Conservation (phyloP, 2,113 vertebrate genomes). For the Spermophilus dauricus region DNA sequence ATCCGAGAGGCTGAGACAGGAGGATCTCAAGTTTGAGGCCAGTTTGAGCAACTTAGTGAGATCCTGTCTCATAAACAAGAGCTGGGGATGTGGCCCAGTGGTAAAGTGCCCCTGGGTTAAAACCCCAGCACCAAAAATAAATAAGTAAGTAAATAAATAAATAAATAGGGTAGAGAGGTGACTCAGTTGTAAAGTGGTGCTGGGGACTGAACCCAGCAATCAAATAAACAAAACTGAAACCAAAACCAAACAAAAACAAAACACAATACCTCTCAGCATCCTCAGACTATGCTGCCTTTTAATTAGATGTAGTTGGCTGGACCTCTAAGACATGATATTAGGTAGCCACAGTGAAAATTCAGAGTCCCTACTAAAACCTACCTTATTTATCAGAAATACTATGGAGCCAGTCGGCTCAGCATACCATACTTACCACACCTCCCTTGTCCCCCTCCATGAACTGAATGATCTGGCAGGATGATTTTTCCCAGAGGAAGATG, state of each 20-base stretch:
- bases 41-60: too few species aligned
- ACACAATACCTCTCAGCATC: neutral
- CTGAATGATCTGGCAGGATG: constrained; percentile 96
- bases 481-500: constrained; percentile 97
- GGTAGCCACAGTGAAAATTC: neutral
- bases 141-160: too few species aligned
- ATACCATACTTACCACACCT: constrained; percentile 93
- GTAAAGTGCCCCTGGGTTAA: too few species aligned
- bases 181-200: too few species aligned
- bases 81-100: too few species aligned
- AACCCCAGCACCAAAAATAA: too few species aligned
- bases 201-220: too few species aligned
- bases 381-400: constrained; percentile 40
- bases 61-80: too few species aligned
- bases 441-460: constrained; percentile 97
- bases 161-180: too few species aligned
- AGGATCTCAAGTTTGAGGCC: too few species aligned
- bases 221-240: too few species aligned
- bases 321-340: neutral
- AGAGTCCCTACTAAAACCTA: constrained; percentile 24
- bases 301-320: neutral
- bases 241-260: neutral
- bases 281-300: neutral
- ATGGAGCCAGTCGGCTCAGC: neutral
- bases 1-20: too few species aligned